Percentiles rank a stretch among this genome's conserved stretches.
Conservation (phyloP, 2,888 invertebrate species). For the Eristalis pertinax region DNA sequence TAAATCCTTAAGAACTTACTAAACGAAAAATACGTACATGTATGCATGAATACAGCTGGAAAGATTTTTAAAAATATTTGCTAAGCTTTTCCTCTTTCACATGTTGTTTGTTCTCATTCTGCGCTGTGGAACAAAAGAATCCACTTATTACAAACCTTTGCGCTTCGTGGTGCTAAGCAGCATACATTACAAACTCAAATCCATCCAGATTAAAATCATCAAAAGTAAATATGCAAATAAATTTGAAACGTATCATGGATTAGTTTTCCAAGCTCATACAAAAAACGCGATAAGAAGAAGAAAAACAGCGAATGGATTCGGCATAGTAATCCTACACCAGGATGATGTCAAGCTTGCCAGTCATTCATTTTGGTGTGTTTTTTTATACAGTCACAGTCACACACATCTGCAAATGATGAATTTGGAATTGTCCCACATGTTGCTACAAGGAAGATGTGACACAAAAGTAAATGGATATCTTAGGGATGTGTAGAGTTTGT, state of each 20-base stretch:
- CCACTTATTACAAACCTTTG: not conserved
- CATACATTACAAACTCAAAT: constrained; percentile 2
- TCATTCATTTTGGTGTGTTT: not conserved
- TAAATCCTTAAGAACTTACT: not conserved
- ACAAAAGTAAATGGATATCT: constrained; percentile 6
- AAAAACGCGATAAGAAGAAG: constrained; percentile 5
- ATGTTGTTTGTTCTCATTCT: not conserved
- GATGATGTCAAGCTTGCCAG: constrained; percentile 18
- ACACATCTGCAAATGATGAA: constrained; percentile 17
- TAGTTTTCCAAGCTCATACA: constrained; percentile 15
- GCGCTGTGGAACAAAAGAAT: not conserved
- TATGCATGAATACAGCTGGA: not conserved
- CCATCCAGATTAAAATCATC: constrained; percentile 15
- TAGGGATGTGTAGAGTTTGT: not conserved
- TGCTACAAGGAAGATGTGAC: constrained; percentile 11
- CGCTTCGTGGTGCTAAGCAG: not conserved
- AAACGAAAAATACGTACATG: not conserved
- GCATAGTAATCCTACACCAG: constrained; percentile 16
- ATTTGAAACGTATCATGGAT: constrained; percentile 12
- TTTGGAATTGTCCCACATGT: constrained; percentile 13
- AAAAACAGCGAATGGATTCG: not conserved
- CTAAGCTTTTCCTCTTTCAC: not conserved
- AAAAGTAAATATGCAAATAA: constrained; percentile 27
- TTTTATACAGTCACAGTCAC: not conserved
- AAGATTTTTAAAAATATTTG: not conserved